Percentiles rank a stretch among this genome's conserved stretches.
These are phyloP conservation scores for Pseudorhiza aurosa DNA, from an alignment of 30 jellyfish, hydroid and myxozoan species.

Conservation along the genomic window DNA sequence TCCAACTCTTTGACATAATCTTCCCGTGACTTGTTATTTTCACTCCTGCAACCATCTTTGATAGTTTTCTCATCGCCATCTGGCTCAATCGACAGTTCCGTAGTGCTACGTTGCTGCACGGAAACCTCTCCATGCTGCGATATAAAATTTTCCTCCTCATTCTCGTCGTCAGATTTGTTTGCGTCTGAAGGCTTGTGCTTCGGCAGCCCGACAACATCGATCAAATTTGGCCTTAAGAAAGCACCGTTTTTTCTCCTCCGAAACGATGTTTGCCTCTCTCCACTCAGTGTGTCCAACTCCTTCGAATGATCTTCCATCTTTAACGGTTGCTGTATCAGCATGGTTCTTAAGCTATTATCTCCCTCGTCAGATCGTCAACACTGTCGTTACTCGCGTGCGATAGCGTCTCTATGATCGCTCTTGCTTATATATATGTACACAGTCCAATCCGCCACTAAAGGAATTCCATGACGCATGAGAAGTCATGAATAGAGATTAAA, in stretches of 20 bases:
- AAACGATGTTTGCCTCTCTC: conserved; percentile 16
- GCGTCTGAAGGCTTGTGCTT: conserved; percentile 18
- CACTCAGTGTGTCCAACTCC: neutral
- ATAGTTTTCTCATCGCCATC: no score
- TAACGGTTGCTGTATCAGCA: conserved; percentile 26
- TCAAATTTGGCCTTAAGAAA: conserved; percentile 49
- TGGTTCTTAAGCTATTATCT: neutral
- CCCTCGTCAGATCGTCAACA: neutral
- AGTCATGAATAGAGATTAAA: conserved; percentile 22
- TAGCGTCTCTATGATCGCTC: neutral
- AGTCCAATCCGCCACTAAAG: conserved; percentile 2
- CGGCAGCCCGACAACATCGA: conserved; percentile 69
- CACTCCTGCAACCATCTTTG: no score
- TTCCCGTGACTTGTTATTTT: neutral
- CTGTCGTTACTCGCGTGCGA: neutral
- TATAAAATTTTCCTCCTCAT: no score
- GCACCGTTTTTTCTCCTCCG: conserved; percentile 66
- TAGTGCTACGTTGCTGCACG: no score
- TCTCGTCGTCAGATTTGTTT: neutral
- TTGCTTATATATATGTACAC: neutral
- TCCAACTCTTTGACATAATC: conserved; percentile 18
- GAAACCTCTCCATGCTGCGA: no score
- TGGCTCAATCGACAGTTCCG: no score
- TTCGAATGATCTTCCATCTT: conserved; percentile 19
- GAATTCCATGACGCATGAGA: conserved; percentile 57